Evolutionary conservation across 1,140 invertebrate genomes (phyloP).

Genomic region (Euwallacea similis): DNA sequence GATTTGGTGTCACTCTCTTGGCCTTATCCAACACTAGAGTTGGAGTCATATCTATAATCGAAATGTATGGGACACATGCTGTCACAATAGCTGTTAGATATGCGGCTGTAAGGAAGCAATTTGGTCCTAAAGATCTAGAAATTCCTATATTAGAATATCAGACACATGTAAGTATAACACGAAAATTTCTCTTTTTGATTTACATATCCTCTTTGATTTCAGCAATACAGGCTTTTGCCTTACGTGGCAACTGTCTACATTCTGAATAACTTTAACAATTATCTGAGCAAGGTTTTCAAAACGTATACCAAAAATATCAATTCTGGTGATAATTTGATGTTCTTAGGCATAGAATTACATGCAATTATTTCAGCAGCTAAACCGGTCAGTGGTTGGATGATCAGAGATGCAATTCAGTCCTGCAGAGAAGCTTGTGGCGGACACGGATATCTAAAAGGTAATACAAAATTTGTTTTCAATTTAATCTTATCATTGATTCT

Average conservation of each 20-base stretch:
- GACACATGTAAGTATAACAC: slow-evolving; percentile 65
- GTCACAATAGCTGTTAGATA: slow-evolving; percentile 88
- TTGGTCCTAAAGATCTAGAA: slow-evolving; percentile 75
- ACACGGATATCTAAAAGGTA: slow-evolving; percentile 76
- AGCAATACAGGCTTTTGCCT: slow-evolving; percentile 92
- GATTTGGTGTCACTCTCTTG: slow-evolving; percentile 79
- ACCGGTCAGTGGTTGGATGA: slow-evolving; percentile 82
- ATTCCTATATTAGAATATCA: slow-evolving; percentile 89
- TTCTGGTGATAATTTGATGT: slow-evolving; percentile 59
- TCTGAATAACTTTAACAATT: slow-evolving; percentile 69
- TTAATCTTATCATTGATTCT: slow-evolving; percentile 22
- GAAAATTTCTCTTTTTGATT: background rate
- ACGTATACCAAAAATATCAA: slow-evolving; percentile 48
- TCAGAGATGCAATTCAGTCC: slow-evolving; percentile 85
- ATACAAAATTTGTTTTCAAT: slow-evolving; percentile 45
- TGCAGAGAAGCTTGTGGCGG: slow-evolving; percentile 91
- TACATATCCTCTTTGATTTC: slow-evolving; percentile 42
- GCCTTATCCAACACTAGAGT: slow-evolving; percentile 82
- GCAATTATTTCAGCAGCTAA: slow-evolving; percentile 86
- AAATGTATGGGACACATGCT: slow-evolving; percentile 70
- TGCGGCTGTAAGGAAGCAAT: slow-evolving; percentile 86
- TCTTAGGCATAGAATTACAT: slow-evolving; percentile 79
- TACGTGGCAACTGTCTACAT: slow-evolving; percentile 82
- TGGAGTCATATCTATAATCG: slow-evolving; percentile 71
- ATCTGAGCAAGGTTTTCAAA: slow-evolving; percentile 48